Evolutionary conservation across 2,797 vertebrate genomes (phyloP), one percentile per base, ranked within the genome.

Genomic region (Muscicapa striata): DNA sequence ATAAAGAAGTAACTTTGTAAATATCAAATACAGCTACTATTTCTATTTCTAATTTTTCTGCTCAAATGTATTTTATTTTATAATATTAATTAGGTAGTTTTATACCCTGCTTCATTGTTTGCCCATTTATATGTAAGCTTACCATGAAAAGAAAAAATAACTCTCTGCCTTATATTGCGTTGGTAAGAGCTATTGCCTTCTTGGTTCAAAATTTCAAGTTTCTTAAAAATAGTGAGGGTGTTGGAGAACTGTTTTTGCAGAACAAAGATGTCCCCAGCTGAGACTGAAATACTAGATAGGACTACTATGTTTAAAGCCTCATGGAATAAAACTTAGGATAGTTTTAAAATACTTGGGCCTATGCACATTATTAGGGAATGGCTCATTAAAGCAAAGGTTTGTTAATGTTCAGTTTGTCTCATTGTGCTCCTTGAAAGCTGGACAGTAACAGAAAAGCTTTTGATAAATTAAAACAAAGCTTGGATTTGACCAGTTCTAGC

Each of bases 141-240:
- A 43, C 5, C 27, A 84, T 43, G 29, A 81, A 89, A 68, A 23
- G 12, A 13, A 67, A 90, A 67, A 91, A 20, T 41, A 92, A 18
- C 55, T 6, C 11, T 86, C 3, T 3, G 29, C 11, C 6, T 66
- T 45, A 32, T 45, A n/a, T 51, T 81, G 17, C 18, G 10, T 89
- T 88, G 9, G 1, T 79, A 76, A 45, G 30, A 73, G 26, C 19
- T 78, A 21, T 5, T 73, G 6, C 30, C 64, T 49, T 68, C 19
- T 82, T 73, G 15, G 7, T 57, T 90, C 55, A 91, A 90, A 82
- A 79, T 84, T 52, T 79, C 15, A 76, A 29, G 29, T 34, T 15
- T 72, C 41, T 76, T 66, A 41, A 72, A 82, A 82, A 22, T 26
- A 75, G 1, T 0, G 0, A 69, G 30, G 7, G 2, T 82, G 2